phyloP scores from a whole-genome alignment of 2,113 vertebrate genomes.

The Pituophis catenifer region DNA sequence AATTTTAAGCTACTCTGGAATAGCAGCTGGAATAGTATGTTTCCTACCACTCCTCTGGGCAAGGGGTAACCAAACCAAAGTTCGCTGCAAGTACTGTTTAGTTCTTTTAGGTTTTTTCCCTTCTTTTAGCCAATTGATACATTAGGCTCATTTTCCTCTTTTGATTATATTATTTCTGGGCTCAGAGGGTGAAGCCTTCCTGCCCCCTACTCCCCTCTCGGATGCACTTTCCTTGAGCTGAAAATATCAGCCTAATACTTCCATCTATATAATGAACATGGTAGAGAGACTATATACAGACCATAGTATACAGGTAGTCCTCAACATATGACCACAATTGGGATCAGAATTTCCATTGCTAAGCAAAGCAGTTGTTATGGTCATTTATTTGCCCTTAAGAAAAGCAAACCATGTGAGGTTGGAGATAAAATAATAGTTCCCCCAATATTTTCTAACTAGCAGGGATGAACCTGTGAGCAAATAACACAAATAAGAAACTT shows the following conservation, averaged over 20 bases:
- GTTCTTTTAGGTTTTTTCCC: neutral
- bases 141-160: neutral
- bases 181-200: neutral
- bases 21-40: neutral
- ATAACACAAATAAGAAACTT: neutral
- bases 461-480: neutral
- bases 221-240: neutral
- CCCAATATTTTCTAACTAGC: neutral
- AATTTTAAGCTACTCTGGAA: neutral
- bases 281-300: neutral
- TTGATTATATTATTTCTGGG: neutral
- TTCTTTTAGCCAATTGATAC: neutral
- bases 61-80: neutral
- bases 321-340: neutral
- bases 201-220: neutral
- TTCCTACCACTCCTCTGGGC: neutral
- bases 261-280: neutral
- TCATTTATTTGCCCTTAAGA: neutral
- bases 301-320: neutral
- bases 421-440: neutral
- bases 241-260: neutral
- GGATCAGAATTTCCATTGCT: neutral
- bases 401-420: neutral
- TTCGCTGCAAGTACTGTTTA: neutral
- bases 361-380: neutral